Evolutionary conservation across 1,140 invertebrate species (phyloP).

Genomic region (Drosophila fuyamai): DNA sequence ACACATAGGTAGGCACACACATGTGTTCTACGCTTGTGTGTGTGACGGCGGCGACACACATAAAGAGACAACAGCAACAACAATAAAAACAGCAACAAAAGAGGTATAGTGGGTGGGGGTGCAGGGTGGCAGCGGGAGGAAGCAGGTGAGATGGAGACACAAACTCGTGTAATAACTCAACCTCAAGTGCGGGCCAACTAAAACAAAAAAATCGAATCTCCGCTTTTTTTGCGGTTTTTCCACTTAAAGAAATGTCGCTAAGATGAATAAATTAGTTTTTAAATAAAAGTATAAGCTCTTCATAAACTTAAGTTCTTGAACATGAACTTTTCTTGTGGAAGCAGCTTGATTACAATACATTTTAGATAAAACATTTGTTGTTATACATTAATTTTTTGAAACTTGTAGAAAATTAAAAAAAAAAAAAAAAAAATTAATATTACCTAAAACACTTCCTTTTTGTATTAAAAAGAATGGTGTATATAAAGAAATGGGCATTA

Average conservation of each 20-base stretch:
- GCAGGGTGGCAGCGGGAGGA: conserved; percentile 17
- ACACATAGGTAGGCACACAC: conserved; percentile 2
- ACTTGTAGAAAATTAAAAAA: no score
- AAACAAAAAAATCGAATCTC: conserved; percentile 29
- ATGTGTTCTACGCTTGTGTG: conserved; percentile 26
- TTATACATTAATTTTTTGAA: no score
- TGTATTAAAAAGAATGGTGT: no score
- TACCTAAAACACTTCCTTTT: no score
- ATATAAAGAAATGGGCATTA: no score
- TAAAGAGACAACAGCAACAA: conserved; percentile 21
- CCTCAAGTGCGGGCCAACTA: conserved; percentile 72
- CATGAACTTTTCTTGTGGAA: no score
- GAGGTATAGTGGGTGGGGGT: neutral
- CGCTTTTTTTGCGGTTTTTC: conserved; percentile 31
- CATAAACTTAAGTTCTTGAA: neutral
- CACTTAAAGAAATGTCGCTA: conserved; percentile 19
- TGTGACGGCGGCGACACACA: conserved; percentile 56
- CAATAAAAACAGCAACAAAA: neutral
- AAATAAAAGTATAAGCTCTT: no score
- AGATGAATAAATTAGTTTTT: no score
- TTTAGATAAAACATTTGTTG: no score
- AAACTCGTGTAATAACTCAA: conserved; percentile 73
- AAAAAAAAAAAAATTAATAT: no score
- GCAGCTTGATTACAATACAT: no score
- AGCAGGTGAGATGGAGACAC: conserved; percentile 44